phyloP scores from a whole-genome alignment of 2,797 vertebrate genomes.

The Astyanax mexicanus region DNA sequence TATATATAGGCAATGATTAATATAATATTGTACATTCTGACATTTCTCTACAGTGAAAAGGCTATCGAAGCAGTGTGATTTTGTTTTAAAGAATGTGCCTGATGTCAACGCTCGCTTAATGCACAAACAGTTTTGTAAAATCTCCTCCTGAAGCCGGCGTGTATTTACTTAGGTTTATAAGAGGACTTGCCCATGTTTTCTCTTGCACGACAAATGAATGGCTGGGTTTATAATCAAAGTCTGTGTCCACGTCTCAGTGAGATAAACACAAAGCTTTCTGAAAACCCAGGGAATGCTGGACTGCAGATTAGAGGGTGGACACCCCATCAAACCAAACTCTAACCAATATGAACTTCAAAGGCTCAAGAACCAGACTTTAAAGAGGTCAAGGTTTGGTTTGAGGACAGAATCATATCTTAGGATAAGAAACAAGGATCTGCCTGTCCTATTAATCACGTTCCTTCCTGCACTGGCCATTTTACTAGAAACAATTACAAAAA shows the following conservation, averaged over 20 bases:
- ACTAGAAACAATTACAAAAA: too few relatives aligned
- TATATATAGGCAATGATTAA: too few relatives aligned
- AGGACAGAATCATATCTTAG: not conserved
- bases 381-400: not conserved
- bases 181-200: constrained; percentile 17
- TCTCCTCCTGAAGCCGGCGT: not conserved
- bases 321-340: not conserved
- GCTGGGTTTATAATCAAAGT: constrained; percentile 22
- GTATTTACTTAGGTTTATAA: constrained; percentile 20
- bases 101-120: not conserved
- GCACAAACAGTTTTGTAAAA: constrained; percentile 36
- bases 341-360: not conserved
- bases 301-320: constrained; percentile 1
- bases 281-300: constrained; percentile 3
- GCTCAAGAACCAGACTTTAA: not conserved
- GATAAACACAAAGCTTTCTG: not conserved
- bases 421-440: not conserved
- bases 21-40: too few relatives aligned
- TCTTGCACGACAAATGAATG: constrained; percentile 22
- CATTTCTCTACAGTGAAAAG: too few relatives aligned
- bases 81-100: too few relatives aligned
- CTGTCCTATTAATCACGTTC: too few relatives aligned
- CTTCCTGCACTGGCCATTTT: too few relatives aligned
- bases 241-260: constrained; percentile 10
- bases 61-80: not conserved